Evolutionary conservation across 2,888 invertebrate species (phyloP), one percentile per base, ranked within the genome.

Genomic region (Spodoptera picta): DNA sequence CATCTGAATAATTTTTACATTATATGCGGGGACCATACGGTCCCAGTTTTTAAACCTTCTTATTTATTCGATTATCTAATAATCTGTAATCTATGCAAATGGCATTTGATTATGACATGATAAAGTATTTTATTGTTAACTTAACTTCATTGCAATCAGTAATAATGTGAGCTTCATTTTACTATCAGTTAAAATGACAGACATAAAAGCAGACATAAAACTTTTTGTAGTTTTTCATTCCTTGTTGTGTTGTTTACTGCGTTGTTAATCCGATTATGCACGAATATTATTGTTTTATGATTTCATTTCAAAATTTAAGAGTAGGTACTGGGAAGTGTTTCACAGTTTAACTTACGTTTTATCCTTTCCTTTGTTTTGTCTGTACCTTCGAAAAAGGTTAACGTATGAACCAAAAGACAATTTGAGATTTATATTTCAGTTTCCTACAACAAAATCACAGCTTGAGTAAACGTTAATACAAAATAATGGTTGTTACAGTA

Each of bases 231-330:
- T 36, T 23, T 58, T 67, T 48, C 11, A 56, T 65, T 53, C 43
- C 50, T n/a, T n/a, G n/a, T n/a, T n/a, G n/a, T n/a, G n/a, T n/a
- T 9, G 64, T 74, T 71, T 75, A 75, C 31, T 49, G 49, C 46
- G 42, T 45, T 57, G 57, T 55, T 50, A 61, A 61, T 65, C 19
- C 12, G 31, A 45, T 31, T 42, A 27, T 49, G 41, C 7, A 60
- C 24, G 24, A 23, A 23, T 24, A 60, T 53, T 14, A 41, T 36
- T 48, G 59, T 42, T 50, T 63, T 65, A 69, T 60, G 14, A 53
- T 56, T 50, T 46, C 2, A 50, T 48, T 56, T 59, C 23, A 45
- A 31, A 6, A 41, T 44, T 5, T 47, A 19, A 7, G n/a, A 56
- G 42, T 43, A 19, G n/a, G n/a, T n/a, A n/a, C n/a, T n/a, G 19